Percentiles rank a stretch among this genome's conserved stretches.
phyloP scores from a whole-genome alignment of 2,888 invertebrate species.

The Microctonus brassicae region DNA sequence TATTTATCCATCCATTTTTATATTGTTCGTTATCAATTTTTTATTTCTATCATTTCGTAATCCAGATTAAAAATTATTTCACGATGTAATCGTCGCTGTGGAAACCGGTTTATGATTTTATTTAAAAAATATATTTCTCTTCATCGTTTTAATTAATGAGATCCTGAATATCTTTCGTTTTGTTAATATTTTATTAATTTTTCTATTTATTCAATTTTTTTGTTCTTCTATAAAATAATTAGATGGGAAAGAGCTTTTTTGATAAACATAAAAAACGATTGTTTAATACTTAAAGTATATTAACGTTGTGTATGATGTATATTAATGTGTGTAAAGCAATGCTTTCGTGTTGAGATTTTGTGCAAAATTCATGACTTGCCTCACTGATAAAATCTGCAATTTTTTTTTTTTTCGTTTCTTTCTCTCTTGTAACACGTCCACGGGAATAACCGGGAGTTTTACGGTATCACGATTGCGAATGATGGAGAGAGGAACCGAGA shows the following conservation, averaged over 20 bases:
- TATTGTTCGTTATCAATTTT: neutral
- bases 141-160: too few species aligned
- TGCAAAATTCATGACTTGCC: conserved; percentile 40
- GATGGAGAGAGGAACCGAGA: neutral
- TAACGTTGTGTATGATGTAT: neutral
- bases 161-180: too few species aligned
- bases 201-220: too few species aligned
- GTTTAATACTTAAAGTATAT: too few species aligned
- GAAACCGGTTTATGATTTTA: neutral
- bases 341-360: conserved; percentile 13
- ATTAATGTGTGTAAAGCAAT: neutral
- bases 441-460: conserved; percentile 40
- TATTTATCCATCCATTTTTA: conserved; percentile 1
- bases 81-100: neutral
- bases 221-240: too few species aligned
- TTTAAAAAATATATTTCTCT: neutral
- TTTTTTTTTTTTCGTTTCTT: neutral
- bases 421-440: neutral
- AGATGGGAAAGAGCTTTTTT: too few species aligned
- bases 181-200: neutral
- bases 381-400: conserved; percentile 35
- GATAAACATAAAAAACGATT: too few species aligned
- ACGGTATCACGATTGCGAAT: conserved; percentile 29
- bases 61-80: neutral
- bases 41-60: neutral